Base-by-base conservation (phyloP, 2,113 vertebrate genomes). In the Danionella cerebrum region DNA sequence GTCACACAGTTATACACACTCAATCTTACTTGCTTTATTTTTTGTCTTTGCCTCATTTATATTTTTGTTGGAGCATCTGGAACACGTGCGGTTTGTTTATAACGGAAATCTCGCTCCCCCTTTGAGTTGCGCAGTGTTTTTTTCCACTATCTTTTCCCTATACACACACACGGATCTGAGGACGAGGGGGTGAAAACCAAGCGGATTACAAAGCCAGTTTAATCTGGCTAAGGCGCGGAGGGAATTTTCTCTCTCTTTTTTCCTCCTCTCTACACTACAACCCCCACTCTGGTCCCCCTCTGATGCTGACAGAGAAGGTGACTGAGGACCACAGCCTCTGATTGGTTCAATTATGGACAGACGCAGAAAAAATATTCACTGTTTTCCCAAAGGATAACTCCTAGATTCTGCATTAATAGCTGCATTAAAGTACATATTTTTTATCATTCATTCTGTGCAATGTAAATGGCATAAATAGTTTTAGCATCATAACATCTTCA, bases 191-290 rank as follows among this genome's bases (percentile, higher is more conserved):
- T 69, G 70, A 76, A 73, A 76, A 68, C 70, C 70, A 69, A 69
- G 70, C 39, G 60, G 74, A 76, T 76, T 76, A 76, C 70, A 70
- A 65, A 57, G 54, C 58, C 54, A 51, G 66, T 69, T 73, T 76
- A 73, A 73, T 76, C 74, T 76, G 65, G 58, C 65, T 67, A 41
- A 69, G 58, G 45, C 66, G 38, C 58, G 54, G 18, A 69, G 74
- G 70, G 70, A 76, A 58, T 64, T 69, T 54, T 69, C 58, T 60
- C 47, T 67, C 38, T 12, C 13, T 22, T 42, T 62, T 31, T 11
- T 35, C 60, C 11, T 7, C 9, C 27, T 13, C 35, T 6, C 41
- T 13, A 13, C 51, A 3, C 19, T 44, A 25, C 4, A 21, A 7
- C 36, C 65, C 13, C 13, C 24, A 36, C 18, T 62, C 8, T 50